These are phyloP conservation scores for Corvus hawaiiensis DNA, from an alignment of 2,113 vertebrate genomes.

Conservation along the genomic window DNA sequence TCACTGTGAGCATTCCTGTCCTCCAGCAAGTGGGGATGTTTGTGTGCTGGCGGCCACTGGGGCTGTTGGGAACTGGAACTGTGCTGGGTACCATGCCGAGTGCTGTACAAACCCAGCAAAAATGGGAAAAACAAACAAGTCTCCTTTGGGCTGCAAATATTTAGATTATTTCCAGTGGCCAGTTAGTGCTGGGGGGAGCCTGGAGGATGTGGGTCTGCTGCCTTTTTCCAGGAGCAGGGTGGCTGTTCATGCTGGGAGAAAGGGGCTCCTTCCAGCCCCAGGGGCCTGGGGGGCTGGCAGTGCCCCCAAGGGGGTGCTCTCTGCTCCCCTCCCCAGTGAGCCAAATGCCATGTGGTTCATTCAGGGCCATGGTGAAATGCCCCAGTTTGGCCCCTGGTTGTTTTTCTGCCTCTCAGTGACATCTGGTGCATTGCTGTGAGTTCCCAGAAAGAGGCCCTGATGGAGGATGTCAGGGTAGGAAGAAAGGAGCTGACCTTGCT, in stretches of 20 bases:
- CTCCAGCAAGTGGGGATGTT: neutral
- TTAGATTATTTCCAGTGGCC: neutral
- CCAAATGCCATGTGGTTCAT: neutral
- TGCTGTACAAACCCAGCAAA: neutral
- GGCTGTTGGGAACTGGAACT: neutral
- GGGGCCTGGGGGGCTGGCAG: rapidly evolving
- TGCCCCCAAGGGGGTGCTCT: neutral
- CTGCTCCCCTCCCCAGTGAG: rapidly evolving
- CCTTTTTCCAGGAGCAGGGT: neutral
- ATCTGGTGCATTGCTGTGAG: neutral
- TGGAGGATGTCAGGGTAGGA: conserved; percentile 15
- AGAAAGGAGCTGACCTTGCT: conserved; percentile 32
- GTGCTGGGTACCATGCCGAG: neutral
- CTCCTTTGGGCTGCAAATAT: neutral
- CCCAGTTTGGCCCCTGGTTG: neutral
- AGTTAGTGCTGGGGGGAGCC: neutral
- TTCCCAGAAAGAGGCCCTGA: conserved; percentile 55
- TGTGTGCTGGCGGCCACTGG: neutral
- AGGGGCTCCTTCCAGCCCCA: neutral
- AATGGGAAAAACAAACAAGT: neutral
- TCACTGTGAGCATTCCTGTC: neutral
- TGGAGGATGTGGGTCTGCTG: neutral
- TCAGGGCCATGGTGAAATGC: neutral
- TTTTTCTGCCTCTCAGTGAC: conserved; percentile 40
- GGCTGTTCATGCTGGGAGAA: neutral